These are phyloP conservation scores for Gadus macrocephalus DNA, from an alignment of 2,113 vertebrate genomes.

Conservation along the genomic window DNA sequence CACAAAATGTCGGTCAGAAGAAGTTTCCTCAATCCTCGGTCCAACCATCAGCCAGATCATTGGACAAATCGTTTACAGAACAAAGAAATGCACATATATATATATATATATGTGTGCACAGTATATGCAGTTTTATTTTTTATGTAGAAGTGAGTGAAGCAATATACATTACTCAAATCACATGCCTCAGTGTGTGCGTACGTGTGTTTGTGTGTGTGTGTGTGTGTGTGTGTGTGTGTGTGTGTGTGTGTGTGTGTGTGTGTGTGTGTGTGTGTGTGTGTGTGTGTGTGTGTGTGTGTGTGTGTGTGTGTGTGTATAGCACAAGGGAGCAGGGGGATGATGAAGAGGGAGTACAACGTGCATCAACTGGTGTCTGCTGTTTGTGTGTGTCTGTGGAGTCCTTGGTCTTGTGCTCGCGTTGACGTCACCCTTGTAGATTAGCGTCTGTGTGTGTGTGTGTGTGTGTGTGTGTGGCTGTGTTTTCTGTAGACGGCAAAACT, in stretches of 20 bases:
- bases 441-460: no score
- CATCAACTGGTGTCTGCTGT: no score
- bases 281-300: not conserved
- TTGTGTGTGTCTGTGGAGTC: no score
- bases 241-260: not conserved
- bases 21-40: no score
- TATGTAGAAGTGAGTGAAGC: not conserved
- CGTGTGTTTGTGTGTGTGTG: not conserved
- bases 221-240: not conserved
- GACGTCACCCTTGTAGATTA: no score
- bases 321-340: not conserved
- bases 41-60: not conserved
- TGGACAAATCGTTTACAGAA: not conserved
- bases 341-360: no score
- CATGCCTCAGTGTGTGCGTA: not conserved
- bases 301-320: not conserved
- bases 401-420: no score
- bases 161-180: no score
- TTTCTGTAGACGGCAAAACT: no score
- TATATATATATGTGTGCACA: not conserved
- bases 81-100: not conserved
- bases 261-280: not conserved
- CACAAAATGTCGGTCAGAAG: not conserved
- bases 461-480: no score
- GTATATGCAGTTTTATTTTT: not conserved